A percentile compares a stretch with the other conserved stretches of the same genome.
phyloP scores from a whole-genome alignment of 2,888 invertebrate genomes.

The Amiota mariae region DNA sequence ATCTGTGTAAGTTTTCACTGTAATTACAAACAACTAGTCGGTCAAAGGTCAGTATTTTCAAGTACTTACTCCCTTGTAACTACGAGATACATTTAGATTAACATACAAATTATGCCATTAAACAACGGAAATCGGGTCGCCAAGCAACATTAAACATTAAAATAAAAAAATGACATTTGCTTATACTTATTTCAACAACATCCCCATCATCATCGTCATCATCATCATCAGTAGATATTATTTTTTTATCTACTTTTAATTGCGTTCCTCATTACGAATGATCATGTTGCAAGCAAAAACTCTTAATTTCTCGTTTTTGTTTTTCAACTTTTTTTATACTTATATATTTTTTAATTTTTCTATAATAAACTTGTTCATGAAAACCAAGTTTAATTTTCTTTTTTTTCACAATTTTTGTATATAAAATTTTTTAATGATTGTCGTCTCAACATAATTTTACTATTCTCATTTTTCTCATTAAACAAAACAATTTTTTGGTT shows the following conservation, averaged over 20 bases:
- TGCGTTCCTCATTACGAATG: conserved; percentile 58
- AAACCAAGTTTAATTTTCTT: too few species aligned
- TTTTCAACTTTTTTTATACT: not conserved
- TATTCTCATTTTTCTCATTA: not conserved
- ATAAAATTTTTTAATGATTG: too few species aligned
- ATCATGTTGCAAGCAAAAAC: conserved; percentile 5
- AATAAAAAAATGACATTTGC: conserved; percentile 38
- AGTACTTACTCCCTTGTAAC: not conserved
- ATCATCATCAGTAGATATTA: conserved; percentile 47
- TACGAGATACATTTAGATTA: not conserved
- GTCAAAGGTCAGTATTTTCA: too few species aligned
- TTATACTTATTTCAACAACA: too few species aligned
- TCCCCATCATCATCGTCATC: too few species aligned
- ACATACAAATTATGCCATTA: conserved; percentile 58
- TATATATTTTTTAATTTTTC: conserved; percentile 38
- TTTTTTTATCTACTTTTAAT: conserved; percentile 65
- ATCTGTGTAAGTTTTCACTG: not conserved
- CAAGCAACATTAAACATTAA: conserved; percentile 42
- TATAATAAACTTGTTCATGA: not conserved
- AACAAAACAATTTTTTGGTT: conserved; percentile 33
- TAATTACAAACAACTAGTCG: too few species aligned
- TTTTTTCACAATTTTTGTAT: too few species aligned
- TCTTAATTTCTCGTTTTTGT: not conserved
- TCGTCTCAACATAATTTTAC: too few species aligned
- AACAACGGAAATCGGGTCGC: conserved; percentile 66